A percentile compares a stretch with the other conserved stretches of the same genome.
phyloP scores from a whole-genome alignment of 1,140 invertebrate genomes.

The Ephestia elutella region DNA sequence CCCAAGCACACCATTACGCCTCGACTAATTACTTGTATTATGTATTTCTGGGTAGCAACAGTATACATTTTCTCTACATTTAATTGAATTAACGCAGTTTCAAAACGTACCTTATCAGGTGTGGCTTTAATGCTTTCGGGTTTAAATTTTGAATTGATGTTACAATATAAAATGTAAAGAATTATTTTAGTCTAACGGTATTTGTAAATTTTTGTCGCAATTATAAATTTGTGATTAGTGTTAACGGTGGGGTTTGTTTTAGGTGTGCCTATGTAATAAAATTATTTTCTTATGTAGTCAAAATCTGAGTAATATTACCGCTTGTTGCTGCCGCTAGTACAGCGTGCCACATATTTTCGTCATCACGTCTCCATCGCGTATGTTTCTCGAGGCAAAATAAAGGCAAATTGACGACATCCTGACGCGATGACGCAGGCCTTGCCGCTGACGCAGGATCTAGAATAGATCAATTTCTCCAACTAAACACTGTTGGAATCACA shows the following conservation, averaged over 20 bases:
- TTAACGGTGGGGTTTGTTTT: too few relatives aligned
- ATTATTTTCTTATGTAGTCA: too few relatives aligned
- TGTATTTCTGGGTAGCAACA: not conserved
- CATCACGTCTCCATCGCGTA: not conserved
- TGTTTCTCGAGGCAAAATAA: slow-evolving; percentile 2
- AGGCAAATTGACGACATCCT: slow-evolving; percentile 3
- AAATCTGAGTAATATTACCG: too few relatives aligned
- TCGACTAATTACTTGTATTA: not conserved
- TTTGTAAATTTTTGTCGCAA: too few relatives aligned
- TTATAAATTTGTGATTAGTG: too few relatives aligned
- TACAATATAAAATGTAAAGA: too few relatives aligned
- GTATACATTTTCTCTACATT: not conserved
- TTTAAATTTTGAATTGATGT: not conserved
- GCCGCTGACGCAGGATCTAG: not conserved
- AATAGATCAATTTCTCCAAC: slow-evolving; percentile 1
- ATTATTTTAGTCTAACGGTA: too few relatives aligned
- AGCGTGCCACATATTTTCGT: not conserved
- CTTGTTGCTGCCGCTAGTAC: not conserved
- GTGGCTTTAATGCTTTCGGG: not conserved
- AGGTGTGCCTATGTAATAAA: too few relatives aligned
- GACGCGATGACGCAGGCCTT: not conserved
- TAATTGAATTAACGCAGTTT: not conserved
- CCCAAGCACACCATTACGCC: not conserved
- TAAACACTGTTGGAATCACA: not conserved
- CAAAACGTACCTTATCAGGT: not conserved